Conservation (phyloP, 2,888 invertebrate species). For the Diaprepes abbreviatus region DNA sequence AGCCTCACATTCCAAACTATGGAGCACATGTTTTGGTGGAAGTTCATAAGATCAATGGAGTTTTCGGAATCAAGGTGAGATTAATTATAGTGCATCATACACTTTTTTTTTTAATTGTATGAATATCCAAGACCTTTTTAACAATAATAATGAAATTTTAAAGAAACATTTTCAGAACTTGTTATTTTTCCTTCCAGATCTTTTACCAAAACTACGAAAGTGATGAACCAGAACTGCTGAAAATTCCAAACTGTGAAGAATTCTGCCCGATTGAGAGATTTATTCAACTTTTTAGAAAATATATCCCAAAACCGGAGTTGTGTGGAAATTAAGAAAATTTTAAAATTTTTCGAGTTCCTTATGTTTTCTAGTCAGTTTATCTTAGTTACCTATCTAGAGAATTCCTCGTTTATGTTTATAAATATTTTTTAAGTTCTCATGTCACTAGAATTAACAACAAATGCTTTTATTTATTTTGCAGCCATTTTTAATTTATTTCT, state of each 20-base stretch:
- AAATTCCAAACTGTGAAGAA: slow-evolving; percentile 53
- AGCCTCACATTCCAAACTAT: slow-evolving; percentile 62
- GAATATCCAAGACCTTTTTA: too few species aligned
- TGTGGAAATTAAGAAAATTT: slow-evolving; percentile 34
- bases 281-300: slow-evolving; percentile 33
- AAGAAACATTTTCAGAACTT: too few species aligned
- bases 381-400: too few species aligned
- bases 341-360: neutral
- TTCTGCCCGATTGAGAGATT: slow-evolving; percentile 57
- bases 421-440: too few species aligned
- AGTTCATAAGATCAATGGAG: slow-evolving; percentile 55
- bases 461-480: slow-evolving; percentile 1
- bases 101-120: too few species aligned
- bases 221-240: slow-evolving; percentile 49
- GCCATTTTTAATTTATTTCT: too few species aligned
- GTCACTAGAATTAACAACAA: too few species aligned
- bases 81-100: too few species aligned
- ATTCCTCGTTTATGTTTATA: too few species aligned
- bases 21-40: slow-evolving; percentile 58
- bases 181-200: slow-evolving; percentile 44
- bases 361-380: neutral
- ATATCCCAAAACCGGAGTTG: slow-evolving; percentile 30
- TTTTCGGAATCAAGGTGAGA: slow-evolving; percentile 56
- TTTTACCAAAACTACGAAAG: slow-evolving; percentile 55
- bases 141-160: too few species aligned